Percentiles rank a stretch among this genome's conserved stretches.
Evolutionary conservation across 2,888 invertebrate species (phyloP).

Genomic region (Brachycybe producta): DNA sequence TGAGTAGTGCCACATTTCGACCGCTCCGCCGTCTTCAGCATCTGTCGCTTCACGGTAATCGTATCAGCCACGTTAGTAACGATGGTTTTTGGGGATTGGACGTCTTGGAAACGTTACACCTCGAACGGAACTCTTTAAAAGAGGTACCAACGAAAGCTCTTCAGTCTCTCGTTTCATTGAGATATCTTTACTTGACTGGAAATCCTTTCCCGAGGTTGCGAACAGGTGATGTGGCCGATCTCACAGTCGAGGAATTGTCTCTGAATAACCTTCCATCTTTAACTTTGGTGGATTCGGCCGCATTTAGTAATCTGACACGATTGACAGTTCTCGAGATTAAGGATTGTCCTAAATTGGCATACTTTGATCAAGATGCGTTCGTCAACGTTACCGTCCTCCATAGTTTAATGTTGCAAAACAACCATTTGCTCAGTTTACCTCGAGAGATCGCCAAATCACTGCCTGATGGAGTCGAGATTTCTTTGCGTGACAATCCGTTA

Average conservation of each 20-base stretch:
- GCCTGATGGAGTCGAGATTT: constrained; percentile 29
- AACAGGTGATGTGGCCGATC: constrained; percentile 26
- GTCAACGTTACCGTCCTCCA: constrained; percentile 30
- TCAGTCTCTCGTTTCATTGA: constrained; percentile 20
- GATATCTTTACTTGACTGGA: constrained; percentile 22
- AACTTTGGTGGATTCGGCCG: constrained; percentile 4
- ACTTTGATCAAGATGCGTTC: constrained; percentile 35
- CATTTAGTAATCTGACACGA: constrained; percentile 1
- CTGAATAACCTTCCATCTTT: constrained; percentile 33
- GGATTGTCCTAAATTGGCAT: constrained; percentile 32
- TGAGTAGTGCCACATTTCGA: constrained; percentile 27
- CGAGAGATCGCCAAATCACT: constrained; percentile 28
- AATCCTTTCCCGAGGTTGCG: constrained; percentile 25
- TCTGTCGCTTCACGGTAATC: constrained; percentile 29
- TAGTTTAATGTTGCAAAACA: constrained; percentile 34
- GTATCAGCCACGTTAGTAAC: constrained; percentile 27
- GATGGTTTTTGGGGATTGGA: constrained; percentile 30
- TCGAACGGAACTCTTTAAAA: constrained; percentile 25
- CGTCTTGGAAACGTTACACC: constrained; percentile 25
- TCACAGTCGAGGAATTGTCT: constrained; percentile 30
- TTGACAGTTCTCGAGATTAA: not conserved
- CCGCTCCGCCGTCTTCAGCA: constrained; percentile 26
- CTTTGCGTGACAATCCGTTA: constrained; percentile 35
- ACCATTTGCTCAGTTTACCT: constrained; percentile 33
- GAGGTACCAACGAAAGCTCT: constrained; percentile 24